Evolutionary conservation across 2,797 vertebrate species (phyloP), one percentile per base, ranked within the genome.

Genomic region (Microctenopoma lineatum): DNA sequence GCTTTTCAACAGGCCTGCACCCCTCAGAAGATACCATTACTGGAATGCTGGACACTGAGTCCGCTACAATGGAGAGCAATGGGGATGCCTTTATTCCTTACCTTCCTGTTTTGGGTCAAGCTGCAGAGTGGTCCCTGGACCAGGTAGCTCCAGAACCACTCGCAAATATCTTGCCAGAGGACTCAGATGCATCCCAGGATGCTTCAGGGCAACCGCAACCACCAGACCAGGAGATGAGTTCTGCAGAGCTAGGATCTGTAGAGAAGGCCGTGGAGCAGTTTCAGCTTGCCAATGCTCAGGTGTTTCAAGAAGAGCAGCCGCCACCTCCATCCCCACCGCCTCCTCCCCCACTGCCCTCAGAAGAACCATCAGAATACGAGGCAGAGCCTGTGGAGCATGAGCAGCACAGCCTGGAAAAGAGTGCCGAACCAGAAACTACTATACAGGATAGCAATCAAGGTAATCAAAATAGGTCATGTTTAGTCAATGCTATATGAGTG

Each of bases 41-140:
- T 79, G 93, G 91, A 87, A 94, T 93, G 90, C 85, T 94, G 78
- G 88, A 93, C 77, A 84, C 91, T 73, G 90, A 92, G 60, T 84
- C 91, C 67, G 73, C 89, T 57, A 81, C 73, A 71, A 90, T 93
- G 92, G 93, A 93, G 78, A 91, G 77, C 69, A 85, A 91, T 9
- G 92, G 84, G 50, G 91, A 91, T 69, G 79, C 80, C 29, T 90
- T 85, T 65, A 66, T 87, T 70, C 84, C 90, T 57, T 89, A 92
- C 48, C 84, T 89, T 66, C 88, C 92, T 61, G 88, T 84, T 62
- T 18, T 90, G 53, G 81, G 79, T 5, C 86, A 91, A 68, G 54
- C 86, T 3, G 74, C 83, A 1, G 89, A 88, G 12, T 94, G 93
- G 92, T 79, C 91, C 26, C 52, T 86, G 51, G 87, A 89, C 75